phyloP scores from a whole-genome alignment of 2,113 vertebrate species.

The Trematocara nigrifrons region DNA sequence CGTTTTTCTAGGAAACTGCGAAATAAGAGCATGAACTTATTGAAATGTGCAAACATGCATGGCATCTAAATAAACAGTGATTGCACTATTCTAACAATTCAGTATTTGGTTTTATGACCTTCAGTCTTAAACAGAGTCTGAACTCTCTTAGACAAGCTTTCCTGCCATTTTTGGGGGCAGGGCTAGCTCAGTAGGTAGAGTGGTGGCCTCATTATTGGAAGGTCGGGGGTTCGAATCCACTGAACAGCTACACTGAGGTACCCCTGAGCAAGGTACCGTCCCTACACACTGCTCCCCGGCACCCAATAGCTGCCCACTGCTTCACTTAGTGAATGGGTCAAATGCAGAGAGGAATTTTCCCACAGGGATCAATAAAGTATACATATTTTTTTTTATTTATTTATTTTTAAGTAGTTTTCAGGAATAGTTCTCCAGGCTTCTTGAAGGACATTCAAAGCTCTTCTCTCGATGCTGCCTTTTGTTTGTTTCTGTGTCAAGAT shows the following conservation, averaged over 20 bases:
- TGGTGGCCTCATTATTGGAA: neutral
- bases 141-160: neutral
- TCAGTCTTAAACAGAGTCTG: neutral
- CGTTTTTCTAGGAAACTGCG: neutral
- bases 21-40: neutral
- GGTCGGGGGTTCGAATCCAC: neutral
- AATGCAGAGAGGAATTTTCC: neutral
- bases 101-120: neutral
- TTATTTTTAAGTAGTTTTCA: neutral
- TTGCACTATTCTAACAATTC: neutral
- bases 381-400: neutral
- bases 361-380: neutral
- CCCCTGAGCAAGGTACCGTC: neutral
- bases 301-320: neutral
- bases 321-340: neutral
- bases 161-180: neutral
- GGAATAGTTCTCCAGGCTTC: neutral
- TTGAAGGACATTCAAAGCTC: neutral
- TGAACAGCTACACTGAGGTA: neutral
- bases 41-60: neutral
- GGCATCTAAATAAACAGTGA: neutral
- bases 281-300: neutral
- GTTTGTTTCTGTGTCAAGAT: neutral
- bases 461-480: neutral
- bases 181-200: neutral